These are phyloP conservation scores for Drosophila nr. perissopoda DNA, from an alignment of 2,888 invertebrate genomes.

Conservation along the genomic window DNA sequence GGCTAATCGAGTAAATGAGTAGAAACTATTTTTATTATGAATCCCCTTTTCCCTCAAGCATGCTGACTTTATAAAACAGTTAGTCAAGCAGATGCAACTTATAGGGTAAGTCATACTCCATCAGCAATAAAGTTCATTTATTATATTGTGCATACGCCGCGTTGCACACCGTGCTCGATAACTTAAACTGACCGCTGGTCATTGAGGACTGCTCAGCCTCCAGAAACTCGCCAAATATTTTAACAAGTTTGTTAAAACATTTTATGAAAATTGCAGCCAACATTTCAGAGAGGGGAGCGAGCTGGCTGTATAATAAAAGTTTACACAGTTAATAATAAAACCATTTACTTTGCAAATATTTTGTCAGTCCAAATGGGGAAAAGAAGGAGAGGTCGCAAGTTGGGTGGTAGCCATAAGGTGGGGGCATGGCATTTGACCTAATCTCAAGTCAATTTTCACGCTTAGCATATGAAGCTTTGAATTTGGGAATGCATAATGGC, in stretches of 20 bases:
- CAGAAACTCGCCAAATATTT: conserved; percentile 68
- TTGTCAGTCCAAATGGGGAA: conserved; percentile 35
- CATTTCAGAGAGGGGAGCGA: conserved; percentile 5
- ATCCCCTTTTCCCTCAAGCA: neutral
- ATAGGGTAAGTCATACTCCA: conserved; percentile 15
- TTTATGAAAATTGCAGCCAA: conserved; percentile 69
- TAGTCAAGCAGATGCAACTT: neutral
- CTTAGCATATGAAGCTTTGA: conserved; percentile 68
- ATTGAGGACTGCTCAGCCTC: conserved; percentile 35
- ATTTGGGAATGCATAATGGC: conserved; percentile 55
- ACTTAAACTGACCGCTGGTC: conserved; percentile 41
- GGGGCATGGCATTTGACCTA: conserved; percentile 23
- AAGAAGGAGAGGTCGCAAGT: neutral
- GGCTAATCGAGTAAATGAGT: neutral
- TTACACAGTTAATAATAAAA: conserved; percentile 78
- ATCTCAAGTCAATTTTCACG: conserved; percentile 71
- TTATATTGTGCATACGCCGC: conserved; percentile 42
- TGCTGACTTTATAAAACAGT: neutral
- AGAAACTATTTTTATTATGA: neutral
- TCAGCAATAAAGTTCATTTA: neutral
- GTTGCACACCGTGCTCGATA: conserved; percentile 17
- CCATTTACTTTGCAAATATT: conserved; percentile 80
- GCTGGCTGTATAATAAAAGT: conserved; percentile 57
- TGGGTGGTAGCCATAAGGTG: neutral
- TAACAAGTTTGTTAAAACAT: conserved; percentile 73